Evolutionary conservation across 2,113 vertebrate genomes (phyloP).

Genomic region (rabbit (Oryctolagus cuniculus)): mOryCun1.1 NC_091436.1:52361001-52361500

Average conservation of each 20-base stretch:
- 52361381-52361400: not conserved
- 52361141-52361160: not conserved
- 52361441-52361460: not conserved
- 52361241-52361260: not conserved
- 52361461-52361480: not conserved
- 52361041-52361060: too few species aligned
- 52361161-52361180: not conserved
- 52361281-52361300: slow-evolving; percentile 15
- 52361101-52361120: not conserved
- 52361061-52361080: not conserved
- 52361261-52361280: not conserved
- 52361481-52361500: not conserved
- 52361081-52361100: not conserved
- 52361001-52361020: too few species aligned
- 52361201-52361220: not conserved
- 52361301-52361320: slow-evolving; percentile 22
- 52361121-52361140: slow-evolving; percentile 15
- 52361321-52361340: not conserved
- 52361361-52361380: not conserved
- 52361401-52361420: not conserved
- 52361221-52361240: slow-evolving; percentile 11
- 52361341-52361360: not conserved
- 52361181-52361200: not conserved
- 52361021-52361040: too few species aligned
- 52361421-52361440: not conserved